phyloP scores from a whole-genome alignment of 2,113 vertebrate species.

The Camelus bactrianus region DNA sequence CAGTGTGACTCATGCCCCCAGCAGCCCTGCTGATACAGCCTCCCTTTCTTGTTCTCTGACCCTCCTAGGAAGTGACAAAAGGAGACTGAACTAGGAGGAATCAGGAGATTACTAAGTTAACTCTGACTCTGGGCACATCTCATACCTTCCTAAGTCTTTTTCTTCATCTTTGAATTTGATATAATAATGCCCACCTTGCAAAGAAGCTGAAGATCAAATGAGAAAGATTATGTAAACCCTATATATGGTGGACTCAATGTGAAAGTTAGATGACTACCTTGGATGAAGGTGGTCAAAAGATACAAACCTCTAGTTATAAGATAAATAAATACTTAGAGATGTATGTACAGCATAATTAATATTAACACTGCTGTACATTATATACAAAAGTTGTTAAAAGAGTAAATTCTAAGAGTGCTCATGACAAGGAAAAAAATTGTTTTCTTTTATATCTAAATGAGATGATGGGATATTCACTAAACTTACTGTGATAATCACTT shows the following conservation, averaged over 20 bases:
- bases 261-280: background rate
- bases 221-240: background rate
- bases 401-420: background rate
- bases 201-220: background rate
- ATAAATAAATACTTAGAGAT: background rate
- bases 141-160: background rate
- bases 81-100: background rate
- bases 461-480: background rate
- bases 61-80: background rate
- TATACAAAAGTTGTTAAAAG: background rate
- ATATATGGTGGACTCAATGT: background rate
- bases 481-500: background rate
- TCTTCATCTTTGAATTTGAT: background rate
- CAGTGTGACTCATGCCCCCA: background rate
- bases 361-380: background rate
- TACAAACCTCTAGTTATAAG: background rate
- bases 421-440: background rate
- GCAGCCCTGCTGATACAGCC: background rate
- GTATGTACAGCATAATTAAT: background rate
- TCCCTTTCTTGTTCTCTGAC: conserved; percentile 24
- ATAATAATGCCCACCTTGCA: background rate
- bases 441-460: background rate
- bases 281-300: background rate
- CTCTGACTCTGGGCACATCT: background rate
- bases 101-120: background rate